Conservation (phyloP, 2,888 invertebrate genomes). For the Machimus rusticus region DNA sequence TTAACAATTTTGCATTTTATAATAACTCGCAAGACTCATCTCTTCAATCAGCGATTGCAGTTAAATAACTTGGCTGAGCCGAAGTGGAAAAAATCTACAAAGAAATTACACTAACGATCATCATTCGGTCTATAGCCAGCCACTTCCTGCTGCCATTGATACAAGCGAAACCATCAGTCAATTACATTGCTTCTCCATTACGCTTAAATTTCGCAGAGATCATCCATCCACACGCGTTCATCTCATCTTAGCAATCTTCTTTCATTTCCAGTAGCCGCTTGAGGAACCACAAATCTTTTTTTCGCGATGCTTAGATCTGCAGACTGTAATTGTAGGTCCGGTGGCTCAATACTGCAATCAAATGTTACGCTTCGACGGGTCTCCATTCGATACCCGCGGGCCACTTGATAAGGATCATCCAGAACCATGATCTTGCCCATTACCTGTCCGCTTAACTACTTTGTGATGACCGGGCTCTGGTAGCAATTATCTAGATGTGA, state of each 20-base stretch:
- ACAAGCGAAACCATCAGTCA: background rate
- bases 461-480: background rate
- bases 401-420: background rate
- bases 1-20: background rate
- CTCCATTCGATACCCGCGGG: background rate
- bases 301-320: background rate
- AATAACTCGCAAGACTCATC: background rate
- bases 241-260: background rate
- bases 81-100: background rate
- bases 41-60: background rate
- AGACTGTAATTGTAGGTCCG: background rate
- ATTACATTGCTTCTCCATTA: background rate
- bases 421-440: slow-evolving; percentile 10
- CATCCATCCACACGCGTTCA: background rate
- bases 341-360: slow-evolving; percentile 3
- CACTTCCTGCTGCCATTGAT: background rate
- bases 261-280: background rate
- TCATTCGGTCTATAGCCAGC: background rate
- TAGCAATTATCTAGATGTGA: background rate
- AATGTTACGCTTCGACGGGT: background rate
- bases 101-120: background rate
- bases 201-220: background rate
- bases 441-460: background rate
- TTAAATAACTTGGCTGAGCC: background rate
- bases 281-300: background rate